Percentiles rank a stretch among this genome's conserved stretches.
Evolutionary conservation across 2,888 invertebrate genomes (phyloP).

Genomic region (Isoperla grammatica): DNA sequence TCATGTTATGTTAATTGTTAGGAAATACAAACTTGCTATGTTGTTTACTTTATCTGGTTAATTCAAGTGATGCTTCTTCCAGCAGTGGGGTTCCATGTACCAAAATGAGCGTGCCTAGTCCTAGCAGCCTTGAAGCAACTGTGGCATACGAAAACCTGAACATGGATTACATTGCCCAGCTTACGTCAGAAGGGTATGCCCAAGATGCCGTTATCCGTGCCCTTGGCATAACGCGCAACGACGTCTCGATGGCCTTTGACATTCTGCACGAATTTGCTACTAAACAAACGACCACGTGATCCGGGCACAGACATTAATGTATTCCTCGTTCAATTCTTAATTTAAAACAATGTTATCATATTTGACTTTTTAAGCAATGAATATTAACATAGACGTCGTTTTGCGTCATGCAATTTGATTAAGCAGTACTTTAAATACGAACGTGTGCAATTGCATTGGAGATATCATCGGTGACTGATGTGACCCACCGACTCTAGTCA

Average conservation of each 20-base stretch:
- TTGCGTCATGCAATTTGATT: too few relatives aligned
- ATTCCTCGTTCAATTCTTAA: too few relatives aligned
- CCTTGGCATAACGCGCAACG: constrained; percentile 86
- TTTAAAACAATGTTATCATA: too few relatives aligned
- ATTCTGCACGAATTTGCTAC: constrained; percentile 86
- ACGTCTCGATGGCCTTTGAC: constrained; percentile 93
- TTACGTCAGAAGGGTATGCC: constrained; percentile 86
- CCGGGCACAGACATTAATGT: background rate
- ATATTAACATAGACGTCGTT: too few relatives aligned
- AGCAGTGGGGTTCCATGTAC: constrained; percentile 7
- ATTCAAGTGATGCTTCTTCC: constrained; percentile 9
- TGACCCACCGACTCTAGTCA: constrained; percentile 19
- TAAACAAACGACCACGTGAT: constrained; percentile 42
- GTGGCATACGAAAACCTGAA: constrained; percentile 81
- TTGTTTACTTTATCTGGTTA: too few relatives aligned
- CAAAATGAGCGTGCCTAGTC: background rate
- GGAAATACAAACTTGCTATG: too few relatives aligned
- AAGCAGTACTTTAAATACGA: too few relatives aligned
- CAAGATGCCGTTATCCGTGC: constrained; percentile 88
- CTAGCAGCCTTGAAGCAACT: constrained; percentile 15
- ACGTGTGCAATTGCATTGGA: background rate
- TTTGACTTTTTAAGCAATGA: too few relatives aligned
- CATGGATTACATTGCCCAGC: constrained; percentile 81
- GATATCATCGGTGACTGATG: background rate
- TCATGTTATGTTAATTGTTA: too few relatives aligned